Percentiles rank a stretch among this genome's conserved stretches.
Conservation (phyloP, 1,140 invertebrate genomes). For the Papilio glaucus region DNA sequence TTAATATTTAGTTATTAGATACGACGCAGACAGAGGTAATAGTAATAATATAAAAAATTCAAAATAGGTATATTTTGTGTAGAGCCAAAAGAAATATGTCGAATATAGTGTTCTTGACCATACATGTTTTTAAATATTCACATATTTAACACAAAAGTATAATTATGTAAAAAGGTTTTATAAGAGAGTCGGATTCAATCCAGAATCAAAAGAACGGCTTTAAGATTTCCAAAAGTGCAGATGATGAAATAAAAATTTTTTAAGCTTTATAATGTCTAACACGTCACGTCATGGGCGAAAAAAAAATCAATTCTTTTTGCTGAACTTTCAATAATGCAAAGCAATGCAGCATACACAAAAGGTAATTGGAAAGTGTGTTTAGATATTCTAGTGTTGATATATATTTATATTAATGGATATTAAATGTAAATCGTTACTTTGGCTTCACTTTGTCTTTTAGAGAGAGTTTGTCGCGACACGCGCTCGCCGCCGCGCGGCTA, state of each 20-base stretch:
- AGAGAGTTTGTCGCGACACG: constrained; percentile 52
- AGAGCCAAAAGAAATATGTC: neutral
- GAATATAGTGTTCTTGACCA: no score
- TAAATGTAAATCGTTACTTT: constrained; percentile 27
- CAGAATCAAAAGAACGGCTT: neutral
- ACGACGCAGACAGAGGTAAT: no score
- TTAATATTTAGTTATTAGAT: no score
- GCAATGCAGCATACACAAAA: neutral
- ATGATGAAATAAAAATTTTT: neutral
- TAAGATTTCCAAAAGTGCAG: neutral
- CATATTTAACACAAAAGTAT: neutral
- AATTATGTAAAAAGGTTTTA: neutral
- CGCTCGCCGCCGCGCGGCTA: constrained; percentile 62
- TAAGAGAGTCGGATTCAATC: no score
- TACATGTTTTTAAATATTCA: no score
- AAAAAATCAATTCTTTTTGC: constrained; percentile 59
- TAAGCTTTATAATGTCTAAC: neutral
- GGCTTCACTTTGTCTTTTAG: constrained; percentile 52
- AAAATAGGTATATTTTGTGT: neutral
- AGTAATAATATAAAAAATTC: neutral
- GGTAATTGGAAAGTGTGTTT: neutral
- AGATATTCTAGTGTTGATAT: neutral
- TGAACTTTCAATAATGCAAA: neutral
- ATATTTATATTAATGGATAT: neutral
- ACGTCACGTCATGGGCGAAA: constrained; percentile 22